These are phyloP conservation scores for Drosophila meridiana DNA, from an alignment of 2,888 invertebrate species.

Conservation along the genomic window DNA sequence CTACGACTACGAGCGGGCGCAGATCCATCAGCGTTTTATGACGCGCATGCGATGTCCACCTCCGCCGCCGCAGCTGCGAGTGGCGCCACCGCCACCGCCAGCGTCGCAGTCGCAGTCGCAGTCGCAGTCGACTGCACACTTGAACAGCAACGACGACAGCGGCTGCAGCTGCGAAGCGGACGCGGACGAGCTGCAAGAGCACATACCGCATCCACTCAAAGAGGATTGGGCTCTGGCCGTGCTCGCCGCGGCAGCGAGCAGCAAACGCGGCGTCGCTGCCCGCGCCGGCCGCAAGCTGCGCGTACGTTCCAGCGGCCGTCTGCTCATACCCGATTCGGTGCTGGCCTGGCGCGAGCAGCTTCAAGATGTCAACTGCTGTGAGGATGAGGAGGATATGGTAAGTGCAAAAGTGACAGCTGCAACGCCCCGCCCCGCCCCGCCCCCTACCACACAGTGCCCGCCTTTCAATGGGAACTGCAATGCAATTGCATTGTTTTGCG, in stretches of 20 bases:
- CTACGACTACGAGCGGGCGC: slow-evolving; percentile 83
- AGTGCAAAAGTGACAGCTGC: slow-evolving; percentile 57
- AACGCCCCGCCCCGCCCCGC: background rate
- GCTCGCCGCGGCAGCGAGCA: slow-evolving; percentile 54
- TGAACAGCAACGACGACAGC: slow-evolving; percentile 58
- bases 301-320: slow-evolving; percentile 59
- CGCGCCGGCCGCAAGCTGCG: slow-evolving; percentile 62
- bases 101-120: background rate
- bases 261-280: slow-evolving; percentile 56
- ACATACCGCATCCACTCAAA: slow-evolving; percentile 53
- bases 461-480: slow-evolving; percentile 41
- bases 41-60: slow-evolving; percentile 51
- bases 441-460: background rate
- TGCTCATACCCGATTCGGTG: slow-evolving; percentile 77
- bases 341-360: slow-evolving; percentile 84
- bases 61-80: slow-evolving; percentile 34
- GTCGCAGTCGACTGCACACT: background rate
- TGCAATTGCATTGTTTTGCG: slow-evolving; percentile 47
- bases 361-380: slow-evolving; percentile 81
- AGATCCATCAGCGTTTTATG: slow-evolving; percentile 74
- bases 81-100: background rate
- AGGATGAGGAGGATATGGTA: slow-evolving; percentile 85
- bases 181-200: slow-evolving; percentile 31
- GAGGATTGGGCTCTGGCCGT: slow-evolving; percentile 69
- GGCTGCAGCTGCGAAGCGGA: slow-evolving; percentile 69